Evolutionary conservation across 2,113 vertebrate genomes (phyloP).

Genomic region (Gymnogyps californianus): DNA sequence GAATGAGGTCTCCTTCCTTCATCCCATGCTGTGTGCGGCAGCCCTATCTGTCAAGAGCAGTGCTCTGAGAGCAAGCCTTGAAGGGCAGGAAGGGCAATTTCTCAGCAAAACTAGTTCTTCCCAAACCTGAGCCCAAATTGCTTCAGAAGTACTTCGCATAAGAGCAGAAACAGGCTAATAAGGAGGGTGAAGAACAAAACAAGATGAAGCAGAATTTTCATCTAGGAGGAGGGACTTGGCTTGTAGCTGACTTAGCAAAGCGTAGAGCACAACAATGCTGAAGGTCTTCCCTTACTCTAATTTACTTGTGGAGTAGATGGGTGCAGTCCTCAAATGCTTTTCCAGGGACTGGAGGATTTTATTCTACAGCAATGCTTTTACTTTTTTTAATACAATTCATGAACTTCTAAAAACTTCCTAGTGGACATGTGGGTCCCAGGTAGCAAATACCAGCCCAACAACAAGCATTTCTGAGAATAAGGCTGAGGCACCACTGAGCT

Average conservation of each 20-base stretch:
- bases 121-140: neutral
- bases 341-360: neutral
- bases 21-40: neutral
- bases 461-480: neutral
- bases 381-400: neutral
- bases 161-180: neutral
- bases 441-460: neutral
- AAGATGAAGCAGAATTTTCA: neutral
- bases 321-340: neutral
- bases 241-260: neutral
- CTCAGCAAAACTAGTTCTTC: neutral
- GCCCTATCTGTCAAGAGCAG: neutral
- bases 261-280: rapidly evolving
- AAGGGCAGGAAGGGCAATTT: neutral
- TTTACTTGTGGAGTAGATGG: no score
- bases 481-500: rapidly evolving
- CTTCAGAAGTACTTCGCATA: neutral
- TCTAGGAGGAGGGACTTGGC: neutral
- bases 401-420: neutral
- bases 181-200: neutral
- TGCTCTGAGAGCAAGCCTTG: neutral
- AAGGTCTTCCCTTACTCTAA: neutral
- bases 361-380: neutral
- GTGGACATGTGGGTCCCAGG: rapidly evolving
- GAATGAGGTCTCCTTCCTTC: neutral